phyloP scores from a whole-genome alignment of 2,888 invertebrate genomes.

The Melipona bicolor region DNA sequence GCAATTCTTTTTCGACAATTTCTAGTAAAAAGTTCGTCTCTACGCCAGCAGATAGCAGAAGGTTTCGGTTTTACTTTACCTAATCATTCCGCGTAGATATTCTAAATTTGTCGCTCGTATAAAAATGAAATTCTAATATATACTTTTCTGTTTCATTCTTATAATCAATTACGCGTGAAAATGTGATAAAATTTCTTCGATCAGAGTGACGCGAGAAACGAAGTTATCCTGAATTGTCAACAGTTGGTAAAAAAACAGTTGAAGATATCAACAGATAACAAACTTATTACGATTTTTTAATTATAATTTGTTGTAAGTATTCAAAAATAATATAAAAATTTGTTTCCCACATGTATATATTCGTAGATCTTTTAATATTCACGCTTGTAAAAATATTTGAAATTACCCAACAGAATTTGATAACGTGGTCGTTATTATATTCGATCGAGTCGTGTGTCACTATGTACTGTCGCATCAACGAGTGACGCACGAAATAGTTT shows the following conservation, averaged over 20 bases:
- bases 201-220: not conserved
- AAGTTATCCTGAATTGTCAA: not conserved
- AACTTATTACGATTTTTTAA: not conserved
- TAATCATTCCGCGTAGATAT: not conserved
- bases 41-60: slow-evolving; percentile 16
- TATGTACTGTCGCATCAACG: not conserved
- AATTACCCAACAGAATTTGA: not conserved
- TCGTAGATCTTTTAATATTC: not conserved
- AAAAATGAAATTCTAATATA: not conserved
- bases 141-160: not conserved
- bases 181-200: not conserved
- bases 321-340: not conserved
- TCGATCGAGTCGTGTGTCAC: not conserved
- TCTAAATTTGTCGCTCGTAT: not conserved
- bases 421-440: not conserved
- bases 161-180: too few relatives aligned
- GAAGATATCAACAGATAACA: not conserved
- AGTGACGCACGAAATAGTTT: not conserved
- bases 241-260: not conserved
- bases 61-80: not conserved
- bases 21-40: not conserved
- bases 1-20: not conserved
- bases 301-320: not conserved
- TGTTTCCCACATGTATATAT: not conserved
- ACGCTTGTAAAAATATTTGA: not conserved